These are phyloP conservation scores for Trilocha varians DNA, from an alignment of 2,888 invertebrate genomes.

Conservation along the genomic window DNA sequence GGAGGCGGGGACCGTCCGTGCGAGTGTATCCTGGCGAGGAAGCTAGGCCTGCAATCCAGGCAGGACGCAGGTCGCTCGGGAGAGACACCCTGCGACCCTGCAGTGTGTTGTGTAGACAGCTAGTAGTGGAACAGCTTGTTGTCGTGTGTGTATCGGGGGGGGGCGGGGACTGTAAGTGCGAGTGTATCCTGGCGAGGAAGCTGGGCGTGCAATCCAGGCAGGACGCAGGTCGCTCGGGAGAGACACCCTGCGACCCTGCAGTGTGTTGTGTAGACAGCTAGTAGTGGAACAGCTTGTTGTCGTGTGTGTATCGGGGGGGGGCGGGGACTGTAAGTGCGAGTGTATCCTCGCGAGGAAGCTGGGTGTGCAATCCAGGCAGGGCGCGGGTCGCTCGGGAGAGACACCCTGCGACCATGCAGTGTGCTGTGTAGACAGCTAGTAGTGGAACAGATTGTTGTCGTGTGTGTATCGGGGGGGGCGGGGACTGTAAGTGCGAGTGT, in stretches of 20 bases:
- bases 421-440: too few species aligned
- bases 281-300: neutral
- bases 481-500: too few species aligned
- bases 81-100: too few species aligned
- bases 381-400: conserved; percentile 48
- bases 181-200: conserved; percentile 71
- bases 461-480: too few species aligned
- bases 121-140: neutral
- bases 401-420: conserved; percentile 77
- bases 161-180: too few species aligned
- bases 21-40: conserved; percentile 71
- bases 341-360: conserved; percentile 72
- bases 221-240: conserved; percentile 47
- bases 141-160: too few species aligned
- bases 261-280: neutral
- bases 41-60: conserved; percentile 63
- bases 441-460: too few species aligned
- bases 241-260: too few species aligned
- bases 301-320: too few species aligned
- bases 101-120: neutral
- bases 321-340: too few species aligned
- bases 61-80: conserved; percentile 47
- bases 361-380: conserved; percentile 54
- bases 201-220: conserved; percentile 60
- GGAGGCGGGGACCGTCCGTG: too few species aligned